These are phyloP conservation scores for Drosophila neocordata DNA, from an alignment of 1,140 invertebrate species.

Conservation along the genomic window DNA sequence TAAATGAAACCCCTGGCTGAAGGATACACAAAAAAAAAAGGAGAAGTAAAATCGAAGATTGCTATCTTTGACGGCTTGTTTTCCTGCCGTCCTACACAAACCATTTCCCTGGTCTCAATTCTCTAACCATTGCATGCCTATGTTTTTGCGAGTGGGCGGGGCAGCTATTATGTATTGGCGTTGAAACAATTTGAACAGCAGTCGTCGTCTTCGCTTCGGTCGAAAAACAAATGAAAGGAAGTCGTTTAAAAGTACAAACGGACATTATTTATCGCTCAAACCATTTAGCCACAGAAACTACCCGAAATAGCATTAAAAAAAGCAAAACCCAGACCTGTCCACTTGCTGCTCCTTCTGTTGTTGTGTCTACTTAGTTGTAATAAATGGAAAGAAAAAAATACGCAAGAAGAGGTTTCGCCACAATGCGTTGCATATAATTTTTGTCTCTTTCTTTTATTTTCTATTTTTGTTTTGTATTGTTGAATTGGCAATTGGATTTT, in stretches of 20 bases:
- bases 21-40: constrained; percentile 23
- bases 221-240: constrained; percentile 82
- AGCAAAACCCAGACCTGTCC: constrained; percentile 9
- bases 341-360: constrained; percentile 38
- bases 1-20: constrained; percentile 68
- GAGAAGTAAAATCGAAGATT: constrained; percentile 81
- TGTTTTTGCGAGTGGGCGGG: constrained; percentile 35
- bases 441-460: constrained; percentile 22
- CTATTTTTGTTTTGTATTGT: constrained; percentile 9
- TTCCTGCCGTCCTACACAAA: constrained; percentile 56
- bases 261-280: constrained; percentile 82
- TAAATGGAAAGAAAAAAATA: constrained; percentile 65
- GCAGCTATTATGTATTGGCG: constrained; percentile 82
- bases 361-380: constrained; percentile 78
- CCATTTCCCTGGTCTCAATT: not conserved
- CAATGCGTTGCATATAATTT: constrained; percentile 74
- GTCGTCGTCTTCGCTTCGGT: constrained; percentile 20
- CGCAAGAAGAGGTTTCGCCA: constrained; percentile 39
- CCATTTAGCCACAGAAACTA: constrained; percentile 77
- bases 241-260: constrained; percentile 83
- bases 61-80: constrained; percentile 82
- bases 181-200: constrained; percentile 82
- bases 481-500: constrained; percentile 48
- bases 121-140: not conserved
- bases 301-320: constrained; percentile 46